Conservation (phyloP, 1,140 invertebrate genomes). For the Lasioglossum albipes region DNA sequence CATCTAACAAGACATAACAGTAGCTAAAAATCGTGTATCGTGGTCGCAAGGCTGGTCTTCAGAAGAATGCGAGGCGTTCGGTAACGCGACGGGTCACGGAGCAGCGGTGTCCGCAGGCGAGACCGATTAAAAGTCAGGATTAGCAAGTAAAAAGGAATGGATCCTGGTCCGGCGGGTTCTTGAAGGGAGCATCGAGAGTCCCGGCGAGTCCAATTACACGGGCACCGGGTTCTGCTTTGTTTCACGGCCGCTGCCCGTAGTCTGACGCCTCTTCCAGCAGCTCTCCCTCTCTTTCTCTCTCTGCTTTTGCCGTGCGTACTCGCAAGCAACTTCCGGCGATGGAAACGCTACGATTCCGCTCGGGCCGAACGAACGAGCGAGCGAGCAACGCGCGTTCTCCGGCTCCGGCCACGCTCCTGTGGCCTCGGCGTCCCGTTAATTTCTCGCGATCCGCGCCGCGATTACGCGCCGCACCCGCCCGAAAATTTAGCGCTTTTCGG, state of each 20-base stretch:
- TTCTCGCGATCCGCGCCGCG: background rate
- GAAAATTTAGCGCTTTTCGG: constrained; percentile 1
- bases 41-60: no score
- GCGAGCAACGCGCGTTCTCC: background rate
- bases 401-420: background rate
- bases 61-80: background rate
- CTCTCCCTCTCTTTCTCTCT: background rate
- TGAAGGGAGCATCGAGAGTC: background rate
- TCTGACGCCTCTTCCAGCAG: background rate
- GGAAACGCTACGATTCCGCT: background rate
- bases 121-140: background rate
- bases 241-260: background rate
- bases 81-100: background rate
- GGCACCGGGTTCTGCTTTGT: constrained; percentile 5
- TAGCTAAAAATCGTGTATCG: no score
- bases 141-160: constrained; percentile 6
- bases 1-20: no score
- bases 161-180: background rate
- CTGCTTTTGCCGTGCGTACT: no score
- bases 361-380: background rate
- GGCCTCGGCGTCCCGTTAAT: background rate
- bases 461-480: background rate
- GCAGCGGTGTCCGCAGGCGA: background rate
- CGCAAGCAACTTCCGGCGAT: background rate
- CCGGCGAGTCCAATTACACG: constrained; percentile 3